Evolutionary conservation across 2,797 vertebrate genomes (phyloP).

Genomic region (Anguilla pacifica): DNA sequence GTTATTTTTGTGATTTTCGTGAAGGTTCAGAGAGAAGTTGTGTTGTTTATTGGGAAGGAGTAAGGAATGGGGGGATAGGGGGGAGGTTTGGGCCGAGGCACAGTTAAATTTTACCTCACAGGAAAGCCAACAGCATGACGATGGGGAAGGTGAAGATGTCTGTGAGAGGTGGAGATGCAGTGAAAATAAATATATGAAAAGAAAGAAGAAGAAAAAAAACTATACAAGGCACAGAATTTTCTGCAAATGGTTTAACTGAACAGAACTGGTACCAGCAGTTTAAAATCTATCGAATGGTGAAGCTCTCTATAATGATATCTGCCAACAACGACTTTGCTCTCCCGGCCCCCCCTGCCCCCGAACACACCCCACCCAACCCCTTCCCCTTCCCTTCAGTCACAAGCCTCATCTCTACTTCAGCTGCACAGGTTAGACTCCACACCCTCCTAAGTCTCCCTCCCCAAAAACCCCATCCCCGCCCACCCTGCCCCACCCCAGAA

Average conservation of each 20-base stretch:
- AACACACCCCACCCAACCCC: slow-evolving; percentile 24
- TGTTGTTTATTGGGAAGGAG: background rate
- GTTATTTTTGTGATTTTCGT: slow-evolving; percentile 24
- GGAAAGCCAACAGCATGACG: slow-evolving; percentile 58
- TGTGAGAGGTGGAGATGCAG: slow-evolving; percentile 30
- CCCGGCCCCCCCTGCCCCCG: slow-evolving; percentile 62
- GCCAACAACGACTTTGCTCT: slow-evolving; percentile 70
- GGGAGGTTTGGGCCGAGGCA: slow-evolving; percentile 53
- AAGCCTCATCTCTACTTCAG: slow-evolving; percentile 24
- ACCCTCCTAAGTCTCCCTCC: slow-evolving; percentile 55
- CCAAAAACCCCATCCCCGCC: slow-evolving; percentile 62
- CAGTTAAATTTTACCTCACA: slow-evolving; percentile 55
- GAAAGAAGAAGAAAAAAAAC: slow-evolving; percentile 73
- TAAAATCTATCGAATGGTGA: slow-evolving; percentile 88
- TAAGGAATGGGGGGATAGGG: too few relatives aligned
- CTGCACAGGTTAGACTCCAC: slow-evolving; percentile 24
- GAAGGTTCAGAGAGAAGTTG: slow-evolving; percentile 41
- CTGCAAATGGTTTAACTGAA: slow-evolving; percentile 95
- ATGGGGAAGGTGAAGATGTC: slow-evolving; percentile 54
- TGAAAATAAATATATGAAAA: slow-evolving; percentile 55
- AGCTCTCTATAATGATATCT: slow-evolving; percentile 72
- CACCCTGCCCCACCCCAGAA: slow-evolving; percentile 67
- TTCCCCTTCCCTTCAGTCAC: background rate
- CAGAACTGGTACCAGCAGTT: slow-evolving; percentile 83
- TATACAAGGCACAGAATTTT: slow-evolving; percentile 99